phyloP scores from a whole-genome alignment of 1,140 invertebrate species.

The Hestina assimilis region DNA sequence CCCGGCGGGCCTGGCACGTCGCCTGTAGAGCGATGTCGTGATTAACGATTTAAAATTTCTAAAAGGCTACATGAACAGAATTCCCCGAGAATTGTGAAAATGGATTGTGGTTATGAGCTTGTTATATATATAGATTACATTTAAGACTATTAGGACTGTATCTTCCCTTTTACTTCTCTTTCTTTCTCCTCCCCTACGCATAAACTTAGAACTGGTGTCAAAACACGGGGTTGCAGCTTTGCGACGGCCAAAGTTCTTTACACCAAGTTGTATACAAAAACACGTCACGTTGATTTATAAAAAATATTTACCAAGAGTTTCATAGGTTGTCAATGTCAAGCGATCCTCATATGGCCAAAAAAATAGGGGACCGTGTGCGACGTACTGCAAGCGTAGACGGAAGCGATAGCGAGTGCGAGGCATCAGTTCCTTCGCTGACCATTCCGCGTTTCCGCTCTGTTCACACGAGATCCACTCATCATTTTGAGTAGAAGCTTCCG shows the following conservation, averaged over 20 bases:
- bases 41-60: no score
- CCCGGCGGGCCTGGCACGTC: constrained; percentile 63
- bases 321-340: constrained; percentile 87
- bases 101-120: no score
- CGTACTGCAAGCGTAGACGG: constrained; percentile 84
- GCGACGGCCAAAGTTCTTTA: no score
- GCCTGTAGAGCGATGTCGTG: constrained; percentile 39
- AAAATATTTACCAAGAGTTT: constrained; percentile 82
- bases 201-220: no score
- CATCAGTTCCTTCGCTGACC: constrained; percentile 78
- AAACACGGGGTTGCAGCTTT: no score
- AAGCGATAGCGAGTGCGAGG: constrained; percentile 88
- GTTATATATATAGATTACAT: no score
- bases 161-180: no score
- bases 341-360: constrained; percentile 83
- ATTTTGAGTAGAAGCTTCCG: constrained; percentile 34
- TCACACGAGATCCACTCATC: constrained; percentile 43
- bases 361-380: constrained; percentile 78
- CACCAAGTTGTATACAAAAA: no score
- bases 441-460: constrained; percentile 54
- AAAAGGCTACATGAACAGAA: no score
- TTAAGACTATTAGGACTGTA: no score
- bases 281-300: not conserved
- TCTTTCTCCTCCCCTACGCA: no score
- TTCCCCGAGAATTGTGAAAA: no score